phyloP scores from a whole-genome alignment of 2,113 vertebrate species.

The Peromyscus leucopus region DNA sequence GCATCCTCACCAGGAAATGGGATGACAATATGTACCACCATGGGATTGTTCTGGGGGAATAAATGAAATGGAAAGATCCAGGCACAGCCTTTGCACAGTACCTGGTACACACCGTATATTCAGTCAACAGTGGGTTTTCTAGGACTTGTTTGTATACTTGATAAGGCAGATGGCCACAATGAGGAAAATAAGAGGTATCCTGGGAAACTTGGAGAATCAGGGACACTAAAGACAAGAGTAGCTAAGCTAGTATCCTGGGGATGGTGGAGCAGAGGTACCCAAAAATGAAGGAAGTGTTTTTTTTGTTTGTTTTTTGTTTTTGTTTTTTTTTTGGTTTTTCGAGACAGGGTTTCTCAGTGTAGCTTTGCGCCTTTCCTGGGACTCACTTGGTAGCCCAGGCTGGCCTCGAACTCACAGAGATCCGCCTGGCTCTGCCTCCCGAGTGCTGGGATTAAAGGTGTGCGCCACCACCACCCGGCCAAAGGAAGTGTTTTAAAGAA shows the following conservation, averaged over 20 bases:
- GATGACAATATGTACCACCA: background rate
- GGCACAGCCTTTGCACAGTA: background rate
- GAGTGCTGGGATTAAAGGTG: too few species aligned
- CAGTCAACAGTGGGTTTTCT: background rate
- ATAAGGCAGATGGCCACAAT: background rate
- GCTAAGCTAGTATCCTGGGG: background rate
- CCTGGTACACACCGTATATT: background rate
- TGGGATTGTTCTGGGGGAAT: background rate
- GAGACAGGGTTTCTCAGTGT: too few species aligned
- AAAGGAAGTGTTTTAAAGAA: constrained; percentile 71
- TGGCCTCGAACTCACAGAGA: too few species aligned
- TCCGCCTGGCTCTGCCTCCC: too few species aligned
- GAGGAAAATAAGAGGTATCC: background rate
- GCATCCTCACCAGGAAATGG: constrained; percentile 36
- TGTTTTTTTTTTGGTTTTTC: too few species aligned
- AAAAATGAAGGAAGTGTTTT: constrained; percentile 65
- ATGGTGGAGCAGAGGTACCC: constrained; percentile 4
- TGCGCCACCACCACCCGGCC: too few species aligned
- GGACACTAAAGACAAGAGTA: background rate
- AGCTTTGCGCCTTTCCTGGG: too few species aligned
- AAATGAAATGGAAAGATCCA: background rate
- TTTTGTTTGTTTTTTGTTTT: too few species aligned
- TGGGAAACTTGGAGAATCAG: background rate
- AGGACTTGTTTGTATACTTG: background rate
- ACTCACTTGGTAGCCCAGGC: too few species aligned